Evolutionary conservation across 2,888 invertebrate species (phyloP).

Genomic region (Stenolophus ochropezus): DNA sequence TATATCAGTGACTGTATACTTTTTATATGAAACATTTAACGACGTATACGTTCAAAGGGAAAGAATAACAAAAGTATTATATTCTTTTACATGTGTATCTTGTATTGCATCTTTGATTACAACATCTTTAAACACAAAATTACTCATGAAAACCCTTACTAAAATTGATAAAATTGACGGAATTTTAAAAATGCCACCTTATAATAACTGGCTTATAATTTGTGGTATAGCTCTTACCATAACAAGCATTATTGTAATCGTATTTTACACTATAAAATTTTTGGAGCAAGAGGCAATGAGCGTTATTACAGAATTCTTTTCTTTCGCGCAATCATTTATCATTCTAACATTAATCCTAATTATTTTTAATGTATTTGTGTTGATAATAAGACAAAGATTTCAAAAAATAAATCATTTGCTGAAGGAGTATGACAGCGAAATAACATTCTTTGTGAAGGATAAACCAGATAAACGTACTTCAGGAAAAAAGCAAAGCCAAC

Average conservation of each 20-base stretch:
- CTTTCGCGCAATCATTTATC: slow-evolving; percentile 43
- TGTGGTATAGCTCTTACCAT: neutral
- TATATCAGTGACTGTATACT: slow-evolving; percentile 22
- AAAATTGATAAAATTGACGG: slow-evolving; percentile 51
- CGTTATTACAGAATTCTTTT: slow-evolving; percentile 45
- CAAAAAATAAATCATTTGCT: slow-evolving; percentile 47
- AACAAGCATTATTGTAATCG: slow-evolving; percentile 11
- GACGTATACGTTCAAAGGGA: slow-evolving; percentile 49
- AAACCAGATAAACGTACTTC: slow-evolving; percentile 5
- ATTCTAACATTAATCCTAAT: slow-evolving; percentile 44
- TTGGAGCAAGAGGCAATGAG: slow-evolving; percentile 7
- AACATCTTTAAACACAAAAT: slow-evolving; percentile 30
- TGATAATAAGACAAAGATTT: slow-evolving; percentile 48
- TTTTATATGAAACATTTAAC: slow-evolving; percentile 45
- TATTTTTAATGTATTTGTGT: slow-evolving; percentile 40
- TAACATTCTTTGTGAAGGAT: slow-evolving; percentile 29
- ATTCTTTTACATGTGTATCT: slow-evolving; percentile 38
- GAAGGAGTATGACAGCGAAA: slow-evolving; percentile 37
- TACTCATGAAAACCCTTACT: slow-evolving; percentile 8
- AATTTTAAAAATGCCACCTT: slow-evolving; percentile 48
- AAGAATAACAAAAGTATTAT: slow-evolving; percentile 48
- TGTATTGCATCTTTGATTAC: slow-evolving; percentile 23
- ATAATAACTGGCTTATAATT: slow-evolving; percentile 46
- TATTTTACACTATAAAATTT: slow-evolving; percentile 49
- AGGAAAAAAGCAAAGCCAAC: slow-evolving; percentile 24